These are phyloP conservation scores for Phengaris arion DNA, from an alignment of 2,888 invertebrate genomes.

Conservation along the genomic window DNA sequence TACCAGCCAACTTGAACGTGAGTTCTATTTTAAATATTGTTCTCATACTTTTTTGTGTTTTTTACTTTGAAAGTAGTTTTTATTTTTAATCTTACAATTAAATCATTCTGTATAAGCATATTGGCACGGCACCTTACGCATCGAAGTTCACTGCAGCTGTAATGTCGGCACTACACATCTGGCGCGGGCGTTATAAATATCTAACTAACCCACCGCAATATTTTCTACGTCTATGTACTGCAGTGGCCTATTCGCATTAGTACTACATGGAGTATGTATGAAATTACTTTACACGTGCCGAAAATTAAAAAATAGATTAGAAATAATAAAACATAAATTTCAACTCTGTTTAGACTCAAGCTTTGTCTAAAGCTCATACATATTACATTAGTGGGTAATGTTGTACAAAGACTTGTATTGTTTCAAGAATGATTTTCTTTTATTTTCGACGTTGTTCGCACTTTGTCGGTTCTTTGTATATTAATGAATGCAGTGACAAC, in stretches of 20 bases:
- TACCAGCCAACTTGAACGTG: too few relatives aligned
- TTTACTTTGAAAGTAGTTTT: too few relatives aligned
- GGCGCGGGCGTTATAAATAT: background rate
- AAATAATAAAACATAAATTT: background rate
- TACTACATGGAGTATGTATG: too few relatives aligned
- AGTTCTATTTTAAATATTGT: too few relatives aligned
- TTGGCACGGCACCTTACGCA: constrained; percentile 38
- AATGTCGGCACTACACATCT: background rate
- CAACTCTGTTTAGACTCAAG: background rate
- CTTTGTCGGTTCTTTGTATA: constrained; percentile 5
- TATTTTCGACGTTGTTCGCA: background rate
- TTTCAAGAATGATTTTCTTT: constrained; percentile 1
- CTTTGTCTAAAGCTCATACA: background rate
- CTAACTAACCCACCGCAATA: constrained; percentile 22
- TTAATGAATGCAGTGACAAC: constrained; percentile 9
- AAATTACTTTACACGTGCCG: too few relatives aligned
- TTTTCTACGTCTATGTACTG: constrained; percentile 10
- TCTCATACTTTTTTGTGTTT: too few relatives aligned
- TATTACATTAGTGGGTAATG: background rate
- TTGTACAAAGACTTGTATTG: constrained; percentile 3
- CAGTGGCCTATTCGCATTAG: background rate
- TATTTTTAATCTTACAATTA: background rate
- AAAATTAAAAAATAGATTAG: background rate
- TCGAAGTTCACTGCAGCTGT: background rate
- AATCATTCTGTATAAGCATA: constrained; percentile 30